Conservation (phyloP, 2,888 invertebrate genomes). For the Calliopum simillimum region DNA sequence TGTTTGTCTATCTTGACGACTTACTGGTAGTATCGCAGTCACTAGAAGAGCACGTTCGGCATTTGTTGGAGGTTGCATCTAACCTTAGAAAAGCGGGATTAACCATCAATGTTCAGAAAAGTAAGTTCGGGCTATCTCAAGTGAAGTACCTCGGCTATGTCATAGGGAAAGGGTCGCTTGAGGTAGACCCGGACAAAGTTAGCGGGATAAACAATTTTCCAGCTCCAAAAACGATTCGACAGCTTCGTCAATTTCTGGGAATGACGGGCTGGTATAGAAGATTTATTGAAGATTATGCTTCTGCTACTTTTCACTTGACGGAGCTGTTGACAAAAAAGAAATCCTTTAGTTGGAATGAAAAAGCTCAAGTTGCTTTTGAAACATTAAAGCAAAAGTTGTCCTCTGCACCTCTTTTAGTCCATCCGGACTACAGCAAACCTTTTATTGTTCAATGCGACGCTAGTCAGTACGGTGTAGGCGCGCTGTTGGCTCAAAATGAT, state of each 20-base stretch:
- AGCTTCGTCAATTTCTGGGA: too few relatives aligned
- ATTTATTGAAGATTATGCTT: constrained; percentile 12
- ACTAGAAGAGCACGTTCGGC: constrained; percentile 2
- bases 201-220: constrained; percentile 27
- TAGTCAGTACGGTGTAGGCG: constrained; percentile 32
- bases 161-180: constrained; percentile 26
- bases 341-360: background rate
- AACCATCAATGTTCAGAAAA: background rate
- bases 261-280: constrained; percentile 12
- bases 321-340: constrained; percentile 9
- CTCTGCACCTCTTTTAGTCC: constrained; percentile 30
- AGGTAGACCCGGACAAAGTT: constrained; percentile 34
- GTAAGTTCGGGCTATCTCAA: background rate
- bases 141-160: constrained; percentile 15
- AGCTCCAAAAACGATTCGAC: constrained; percentile 23
- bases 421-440: constrained; percentile 33
- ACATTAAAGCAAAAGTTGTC: constrained; percentile 30
- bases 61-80: constrained; percentile 16
- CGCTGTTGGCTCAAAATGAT: constrained; percentile 34
- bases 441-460: constrained; percentile 41
- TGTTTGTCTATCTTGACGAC: constrained; percentile 11
- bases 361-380: constrained; percentile 24
- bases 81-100: too few relatives aligned
- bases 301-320: constrained; percentile 10
- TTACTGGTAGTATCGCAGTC: background rate